Percentiles rank a stretch among this genome's conserved stretches.
These are phyloP conservation scores for Tridacna gigas DNA, from an alignment of 2,888 invertebrate species.

Conservation along the genomic window DNA sequence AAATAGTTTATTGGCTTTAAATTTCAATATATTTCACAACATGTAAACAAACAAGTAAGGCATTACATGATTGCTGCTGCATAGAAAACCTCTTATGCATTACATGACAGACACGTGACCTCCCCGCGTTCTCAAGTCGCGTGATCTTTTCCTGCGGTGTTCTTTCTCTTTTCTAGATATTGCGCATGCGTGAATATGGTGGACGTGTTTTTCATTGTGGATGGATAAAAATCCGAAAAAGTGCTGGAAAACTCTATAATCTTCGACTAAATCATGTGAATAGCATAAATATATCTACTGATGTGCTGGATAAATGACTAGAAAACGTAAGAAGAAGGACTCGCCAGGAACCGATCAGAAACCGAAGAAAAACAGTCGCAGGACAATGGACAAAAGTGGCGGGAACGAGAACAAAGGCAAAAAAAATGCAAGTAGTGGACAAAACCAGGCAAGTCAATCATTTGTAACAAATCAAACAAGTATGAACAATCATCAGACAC, in stretches of 20 bases:
- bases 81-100: too few relatives aligned
- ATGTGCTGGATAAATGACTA: background rate
- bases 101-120: too few relatives aligned
- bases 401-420: background rate
- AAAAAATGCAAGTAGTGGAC: background rate
- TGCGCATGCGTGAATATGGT: slow-evolving; percentile 3
- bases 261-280: background rate
- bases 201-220: background rate
- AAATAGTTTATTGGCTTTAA: too few relatives aligned
- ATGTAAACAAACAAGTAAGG: too few relatives aligned
- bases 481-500: background rate
- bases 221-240: background rate
- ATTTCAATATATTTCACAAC: too few relatives aligned
- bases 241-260: background rate
- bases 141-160: too few relatives aligned
- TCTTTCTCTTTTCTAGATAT: too few relatives aligned
- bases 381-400: slow-evolving; percentile 10
- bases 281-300: background rate
- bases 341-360: background rate
- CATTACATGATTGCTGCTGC: too few relatives aligned
- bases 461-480: background rate
- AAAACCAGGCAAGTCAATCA: slow-evolving; percentile 3
- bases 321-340: background rate
- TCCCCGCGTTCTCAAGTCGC: too few relatives aligned
- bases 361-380: background rate